These are phyloP conservation scores for Caenorhabditis plicata DNA, from an alignment of 2,888 invertebrate species.

Conservation along the genomic window DNA sequence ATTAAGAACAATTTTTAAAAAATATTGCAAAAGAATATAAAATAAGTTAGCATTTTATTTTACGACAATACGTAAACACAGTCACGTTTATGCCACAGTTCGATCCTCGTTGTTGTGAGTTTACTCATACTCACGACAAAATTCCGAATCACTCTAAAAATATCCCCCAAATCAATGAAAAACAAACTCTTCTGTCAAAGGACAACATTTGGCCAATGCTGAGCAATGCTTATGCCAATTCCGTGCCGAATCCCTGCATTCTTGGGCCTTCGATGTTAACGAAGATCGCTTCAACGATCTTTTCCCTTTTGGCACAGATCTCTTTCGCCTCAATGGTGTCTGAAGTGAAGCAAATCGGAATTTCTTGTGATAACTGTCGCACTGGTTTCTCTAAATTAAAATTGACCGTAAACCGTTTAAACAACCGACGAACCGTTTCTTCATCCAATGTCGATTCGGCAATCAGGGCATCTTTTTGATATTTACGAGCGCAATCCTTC, in stretches of 20 bases:
- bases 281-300: conserved; percentile 1
- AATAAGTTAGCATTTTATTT: too few species aligned
- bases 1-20: too few species aligned
- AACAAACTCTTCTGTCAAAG: conserved; percentile 33
- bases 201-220: conserved; percentile 41
- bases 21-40: too few species aligned
- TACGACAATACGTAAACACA: too few species aligned
- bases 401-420: not conserved
- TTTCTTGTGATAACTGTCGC: conserved; percentile 20
- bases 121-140: too few species aligned
- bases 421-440: conserved; percentile 3
- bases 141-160: too few species aligned
- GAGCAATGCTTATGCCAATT: conserved; percentile 45
- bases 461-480: conserved; percentile 14
- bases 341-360: conserved; percentile 22
- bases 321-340: conserved; percentile 2
- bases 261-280: conserved; percentile 20
- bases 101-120: too few species aligned
- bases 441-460: conserved; percentile 32
- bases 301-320: conserved; percentile 5
- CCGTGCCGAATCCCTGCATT: conserved; percentile 30
- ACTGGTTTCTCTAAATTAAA: conserved; percentile 12
- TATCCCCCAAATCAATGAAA: not conserved
- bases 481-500: conserved; percentile 29
- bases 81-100: too few species aligned